Base-by-base conservation (phyloP, 2,113 vertebrate genomes). In the Odocoileus hemionus region DNA sequence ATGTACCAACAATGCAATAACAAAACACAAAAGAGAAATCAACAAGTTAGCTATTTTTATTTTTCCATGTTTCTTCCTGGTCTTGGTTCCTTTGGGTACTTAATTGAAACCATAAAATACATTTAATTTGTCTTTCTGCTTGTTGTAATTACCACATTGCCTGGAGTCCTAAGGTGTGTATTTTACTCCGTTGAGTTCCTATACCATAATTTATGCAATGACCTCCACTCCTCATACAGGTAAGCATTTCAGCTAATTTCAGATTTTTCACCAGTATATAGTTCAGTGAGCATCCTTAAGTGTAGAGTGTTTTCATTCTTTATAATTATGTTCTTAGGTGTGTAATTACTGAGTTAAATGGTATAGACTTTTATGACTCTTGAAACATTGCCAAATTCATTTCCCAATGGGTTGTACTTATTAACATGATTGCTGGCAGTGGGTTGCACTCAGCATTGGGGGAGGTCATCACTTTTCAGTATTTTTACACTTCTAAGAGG, bases 271-370 rank as follows among this genome's bases (percentile, higher is more conserved):
- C 91, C 26, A 95, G 26, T 76, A 76, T 0, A 3, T 97, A 95
- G 52, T 97, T 19, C 33, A 94, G 5, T 92, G 86, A 82, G 23
- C 17, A 82, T 95, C 47, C 82, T 96, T 96, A 86, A 64, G 26
- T 55, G 57, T 43, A 84, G 39, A 95, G 28, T 43, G 89, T 92
- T 92, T 84, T 55, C 26, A 67, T 86, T 92, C 47, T 86, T 94
- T 95, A 88, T 54, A 91, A 94, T 97, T 96, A 30, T 57, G 70
- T 45, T 91, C 28, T 95, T 95, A 87, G 45, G 47, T 36, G 7
- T 91, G 3, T 86, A 91, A 93, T 96, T 95, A 87, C 54, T 86
- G 93, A 90, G 16, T 83, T 95, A 96, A 96, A 83, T 93, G n/a
- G 25, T 64, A 82, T 79, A 83, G 60, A 45, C 78, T 60, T 95